phyloP scores from a whole-genome alignment of 2,888 invertebrate species.

The Aphelenchoides bicaudatus region DNA sequence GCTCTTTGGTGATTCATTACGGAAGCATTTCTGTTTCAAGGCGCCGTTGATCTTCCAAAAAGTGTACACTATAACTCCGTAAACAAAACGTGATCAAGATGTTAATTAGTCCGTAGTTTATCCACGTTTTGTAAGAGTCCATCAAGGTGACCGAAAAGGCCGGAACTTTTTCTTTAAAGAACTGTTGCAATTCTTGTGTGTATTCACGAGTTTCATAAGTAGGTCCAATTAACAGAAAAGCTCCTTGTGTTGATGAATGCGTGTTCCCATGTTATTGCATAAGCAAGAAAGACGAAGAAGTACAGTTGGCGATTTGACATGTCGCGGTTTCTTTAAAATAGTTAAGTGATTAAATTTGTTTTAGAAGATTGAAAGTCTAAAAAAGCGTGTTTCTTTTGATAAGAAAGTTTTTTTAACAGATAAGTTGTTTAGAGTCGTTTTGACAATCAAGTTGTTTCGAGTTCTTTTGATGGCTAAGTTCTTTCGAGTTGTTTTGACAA shows the following conservation, averaged over 20 bases:
- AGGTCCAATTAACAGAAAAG: conserved; percentile 5
- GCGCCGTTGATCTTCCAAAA: neutral
- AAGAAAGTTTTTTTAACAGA: too few species aligned
- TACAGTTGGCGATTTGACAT: conserved; percentile 4
- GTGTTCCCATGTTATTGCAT: neutral
- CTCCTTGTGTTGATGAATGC: neutral
- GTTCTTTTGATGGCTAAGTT: too few species aligned
- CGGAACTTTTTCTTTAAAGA: neutral
- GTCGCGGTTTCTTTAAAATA: too few species aligned
- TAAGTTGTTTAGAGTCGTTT: too few species aligned
- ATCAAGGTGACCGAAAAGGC: conserved; percentile 6
- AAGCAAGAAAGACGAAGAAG: conserved; percentile 2
- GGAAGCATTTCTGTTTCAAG: neutral
- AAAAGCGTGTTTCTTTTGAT: too few species aligned
- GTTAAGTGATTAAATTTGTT: too few species aligned
- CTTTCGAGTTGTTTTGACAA: too few species aligned
- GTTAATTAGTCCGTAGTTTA: neutral
- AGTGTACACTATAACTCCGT: conserved; percentile 1
- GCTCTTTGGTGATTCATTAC: neutral
- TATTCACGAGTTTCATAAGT: neutral
- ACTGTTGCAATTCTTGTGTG: conserved; percentile 2
- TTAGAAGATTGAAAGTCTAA: too few species aligned
- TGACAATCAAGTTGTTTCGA: too few species aligned
- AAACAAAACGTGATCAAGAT: neutral
- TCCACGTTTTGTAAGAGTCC: neutral